These are phyloP conservation scores for Chymomyza caudatula DNA, from an alignment of 2,888 invertebrate genomes.

Conservation along the genomic window DNA sequence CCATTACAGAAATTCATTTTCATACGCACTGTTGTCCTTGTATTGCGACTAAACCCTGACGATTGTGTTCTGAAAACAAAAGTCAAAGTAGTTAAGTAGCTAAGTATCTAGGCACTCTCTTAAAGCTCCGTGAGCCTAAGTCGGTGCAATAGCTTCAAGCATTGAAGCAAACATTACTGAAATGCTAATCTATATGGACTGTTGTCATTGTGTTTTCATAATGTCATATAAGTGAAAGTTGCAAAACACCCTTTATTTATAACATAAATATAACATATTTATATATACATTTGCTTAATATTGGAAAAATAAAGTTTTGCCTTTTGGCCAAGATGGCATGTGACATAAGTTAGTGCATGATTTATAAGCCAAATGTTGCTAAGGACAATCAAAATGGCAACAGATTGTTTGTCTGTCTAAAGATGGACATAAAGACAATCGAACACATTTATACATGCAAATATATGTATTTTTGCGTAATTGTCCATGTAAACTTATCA, in stretches of 20 bases:
- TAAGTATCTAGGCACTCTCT: too few species aligned
- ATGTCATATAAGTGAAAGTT: too few species aligned
- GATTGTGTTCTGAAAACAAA: too few species aligned
- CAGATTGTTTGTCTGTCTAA: neutral
- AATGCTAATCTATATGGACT: too few species aligned
- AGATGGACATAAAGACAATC: neutral
- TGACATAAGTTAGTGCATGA: neutral
- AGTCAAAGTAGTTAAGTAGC: too few species aligned
- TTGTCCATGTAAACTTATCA: neutral
- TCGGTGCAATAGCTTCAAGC: too few species aligned
- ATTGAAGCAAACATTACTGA: too few species aligned
- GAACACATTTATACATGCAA: slow-evolving; percentile 1
- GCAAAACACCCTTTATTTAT: neutral
- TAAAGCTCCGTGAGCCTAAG: too few species aligned
- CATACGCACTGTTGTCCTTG: too few species aligned
- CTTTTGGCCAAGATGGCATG: neutral
- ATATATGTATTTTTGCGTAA: neutral
- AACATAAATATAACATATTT: neutral
- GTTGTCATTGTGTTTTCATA: too few species aligned
- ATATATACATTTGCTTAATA: neutral
- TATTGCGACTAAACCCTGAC: too few species aligned
- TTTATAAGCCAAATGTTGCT: neutral
- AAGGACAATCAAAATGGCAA: neutral
- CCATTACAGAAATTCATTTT: too few species aligned
- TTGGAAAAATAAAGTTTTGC: neutral